Conservation (phyloP, 2,888 invertebrate genomes). For the Leucophenga maculata region DNA sequence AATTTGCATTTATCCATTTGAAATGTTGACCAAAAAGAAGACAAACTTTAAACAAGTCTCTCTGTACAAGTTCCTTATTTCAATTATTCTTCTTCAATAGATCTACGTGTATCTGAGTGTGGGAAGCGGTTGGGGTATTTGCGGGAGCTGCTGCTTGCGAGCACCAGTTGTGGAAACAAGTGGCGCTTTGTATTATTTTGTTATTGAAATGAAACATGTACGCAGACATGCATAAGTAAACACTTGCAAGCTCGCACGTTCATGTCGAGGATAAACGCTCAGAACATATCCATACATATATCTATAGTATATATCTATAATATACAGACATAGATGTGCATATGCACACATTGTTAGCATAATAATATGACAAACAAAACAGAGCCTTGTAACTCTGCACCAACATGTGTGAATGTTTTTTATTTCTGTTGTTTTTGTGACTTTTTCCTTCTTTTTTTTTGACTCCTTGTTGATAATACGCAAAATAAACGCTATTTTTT, state of each 20-base stretch:
- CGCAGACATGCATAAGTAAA: constrained; percentile 64
- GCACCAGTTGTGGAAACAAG: constrained; percentile 64
- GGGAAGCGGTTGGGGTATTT: too few species aligned
- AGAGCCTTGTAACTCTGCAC: constrained; percentile 25
- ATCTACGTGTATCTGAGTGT: too few species aligned
- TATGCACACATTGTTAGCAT: constrained; percentile 28
- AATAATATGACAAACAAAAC: too few species aligned
- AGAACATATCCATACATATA: not conserved
- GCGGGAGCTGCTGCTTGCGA: constrained; percentile 34
- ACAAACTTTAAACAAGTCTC: too few species aligned
- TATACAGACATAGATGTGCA: constrained; percentile 16
- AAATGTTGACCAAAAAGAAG: too few species aligned
- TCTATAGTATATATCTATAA: constrained; percentile 18
- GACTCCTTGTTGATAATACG: constrained; percentile 40
- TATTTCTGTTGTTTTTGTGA: constrained; percentile 29
- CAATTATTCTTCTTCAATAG: too few species aligned
- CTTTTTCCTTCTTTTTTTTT: constrained; percentile 16
- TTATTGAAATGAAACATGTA: constrained; percentile 53
- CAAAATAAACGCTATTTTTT: too few species aligned
- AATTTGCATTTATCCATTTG: too few species aligned
- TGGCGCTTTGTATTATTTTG: constrained; percentile 57
- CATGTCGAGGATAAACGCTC: not conserved
- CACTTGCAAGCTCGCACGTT: constrained; percentile 54
- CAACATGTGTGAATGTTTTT: constrained; percentile 18
- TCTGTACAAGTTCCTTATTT: too few species aligned